Percentiles rank a stretch among this genome's conserved stretches.
Evolutionary conservation across 1,140 invertebrate species (phyloP).

Genomic region (Pseudomyrmex cubaensis): DNA sequence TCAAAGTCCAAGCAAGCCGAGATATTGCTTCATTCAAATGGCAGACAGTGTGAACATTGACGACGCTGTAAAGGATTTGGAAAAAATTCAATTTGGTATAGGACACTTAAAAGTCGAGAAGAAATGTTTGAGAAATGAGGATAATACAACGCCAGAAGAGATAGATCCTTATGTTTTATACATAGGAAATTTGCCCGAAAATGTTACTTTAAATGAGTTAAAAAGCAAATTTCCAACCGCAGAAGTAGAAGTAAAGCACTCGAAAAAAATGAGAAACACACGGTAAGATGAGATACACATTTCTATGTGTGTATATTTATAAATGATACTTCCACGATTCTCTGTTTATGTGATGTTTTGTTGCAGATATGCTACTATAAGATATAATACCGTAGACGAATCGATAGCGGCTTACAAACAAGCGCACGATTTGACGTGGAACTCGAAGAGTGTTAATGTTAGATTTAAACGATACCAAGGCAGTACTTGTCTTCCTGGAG

Average conservation of each 20-base stretch:
- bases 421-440: conserved; percentile 86
- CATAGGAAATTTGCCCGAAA: conserved; percentile 89
- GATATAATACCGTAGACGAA: conserved; percentile 87
- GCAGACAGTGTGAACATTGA: conserved; percentile 86
- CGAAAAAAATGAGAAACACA: conserved; percentile 89
- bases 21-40: conserved; percentile 89
- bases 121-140: conserved; percentile 86
- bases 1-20: conserved; percentile 87
- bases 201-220: conserved; percentile 87
- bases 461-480: conserved; percentile 88
- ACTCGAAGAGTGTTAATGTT: conserved; percentile 88
- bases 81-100: conserved; percentile 87
- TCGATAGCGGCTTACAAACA: conserved; percentile 87
- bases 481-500: conserved; percentile 86
- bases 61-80: conserved; percentile 86
- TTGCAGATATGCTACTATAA: conserved; percentile 88
- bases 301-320: not conserved
- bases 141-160: conserved; percentile 86
- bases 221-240: conserved; percentile 87
- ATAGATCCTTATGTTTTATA: conserved; percentile 90
- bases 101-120: conserved; percentile 87
- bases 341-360: conserved; percentile 22
- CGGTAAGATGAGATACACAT: conserved; percentile 79
- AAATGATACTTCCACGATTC: not conserved
- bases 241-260: conserved; percentile 88